Base-by-base conservation (phyloP, 2,797 vertebrate genomes). In the Tolypeutes matacus region DNA sequence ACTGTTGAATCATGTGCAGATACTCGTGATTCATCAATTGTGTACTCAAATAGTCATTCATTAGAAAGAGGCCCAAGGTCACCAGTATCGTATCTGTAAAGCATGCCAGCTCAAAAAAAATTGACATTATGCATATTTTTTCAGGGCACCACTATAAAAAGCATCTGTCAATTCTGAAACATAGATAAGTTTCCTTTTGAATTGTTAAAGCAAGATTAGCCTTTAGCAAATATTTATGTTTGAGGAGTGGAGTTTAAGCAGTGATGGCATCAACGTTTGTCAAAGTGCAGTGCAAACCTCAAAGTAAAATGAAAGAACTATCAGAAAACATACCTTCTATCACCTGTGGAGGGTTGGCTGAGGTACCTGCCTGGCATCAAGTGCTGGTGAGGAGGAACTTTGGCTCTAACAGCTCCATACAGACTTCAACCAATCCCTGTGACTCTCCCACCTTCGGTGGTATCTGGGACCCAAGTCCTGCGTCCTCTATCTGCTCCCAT, bases 171-270 rank as follows among this genome's bases (percentile, higher is more conserved):
- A 10, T 78, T 84, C 69, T 92, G 49, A 96, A 83, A 95, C 18
- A 14, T 29, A 96, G 86, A 86, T 95, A 96, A 75, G 53, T 84
- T 96, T 80, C 72, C 76, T 91, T 95, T 92, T 84, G 58, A 53
- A 86, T 39, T 80, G 65, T 85, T 87, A 91, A 95, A 94, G 46
- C 58, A 87, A 95, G 89, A 97, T 89, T 96, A 97, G 95, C 96
- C 67, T 96, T 97, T 75, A 82, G 92, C 92, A 98, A 98, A 98
- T 98, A 97, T 97, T 98, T 96, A 96, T 69, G 95, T 97, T 97
- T 95, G 77, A 98, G 97, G 97, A 97, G 96, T 94, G 58, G 93
- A 90, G 65, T 89, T 92, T 94, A 62, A 80, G 7, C 42, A 80
- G 49, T 70, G 77, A 96, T 67, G 93, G 46, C 62, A 75, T 64